Evolutionary conservation across 92 coral and sea anemone genomes (phyloP).

Genomic region (Porites rus): DNA sequence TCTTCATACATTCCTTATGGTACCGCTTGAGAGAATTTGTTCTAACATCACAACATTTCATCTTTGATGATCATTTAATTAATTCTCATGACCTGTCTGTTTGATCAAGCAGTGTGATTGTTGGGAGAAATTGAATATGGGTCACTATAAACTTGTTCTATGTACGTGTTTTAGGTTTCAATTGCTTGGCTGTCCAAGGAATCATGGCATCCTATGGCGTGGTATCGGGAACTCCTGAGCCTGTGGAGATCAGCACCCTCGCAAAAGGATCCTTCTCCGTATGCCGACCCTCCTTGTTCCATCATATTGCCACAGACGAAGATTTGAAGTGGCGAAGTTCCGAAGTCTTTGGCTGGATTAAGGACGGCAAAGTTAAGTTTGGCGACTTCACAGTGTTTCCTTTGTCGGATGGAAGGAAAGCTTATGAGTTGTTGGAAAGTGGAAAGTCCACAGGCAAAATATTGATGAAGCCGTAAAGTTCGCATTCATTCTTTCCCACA

Average conservation of each 20-base stretch:
- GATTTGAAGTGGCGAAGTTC: slow-evolving; percentile 67
- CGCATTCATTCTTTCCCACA: too few species aligned
- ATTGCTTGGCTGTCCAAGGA: slow-evolving; percentile 67
- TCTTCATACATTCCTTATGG: too few species aligned
- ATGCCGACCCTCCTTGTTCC: slow-evolving; percentile 51
- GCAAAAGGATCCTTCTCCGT: slow-evolving; percentile 57
- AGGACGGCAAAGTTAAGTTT: slow-evolving; percentile 62
- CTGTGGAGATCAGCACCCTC: slow-evolving; percentile 42
- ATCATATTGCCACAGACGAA: slow-evolving; percentile 53
- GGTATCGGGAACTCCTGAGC: slow-evolving; percentile 72
- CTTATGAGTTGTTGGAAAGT: slow-evolving; percentile 69
- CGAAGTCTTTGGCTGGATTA: slow-evolving; percentile 68
- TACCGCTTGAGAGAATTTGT: too few species aligned
- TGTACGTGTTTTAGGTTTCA: slow-evolving; percentile 47
- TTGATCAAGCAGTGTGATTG: too few species aligned
- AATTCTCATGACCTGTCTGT: too few species aligned
- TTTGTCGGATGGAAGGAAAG: slow-evolving; percentile 65
- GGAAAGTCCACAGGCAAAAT: slow-evolving; percentile 75
- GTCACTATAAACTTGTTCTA: background rate
- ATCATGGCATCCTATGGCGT: slow-evolving; percentile 64
- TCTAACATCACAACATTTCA: too few species aligned
- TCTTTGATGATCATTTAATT: too few species aligned
- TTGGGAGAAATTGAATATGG: too few species aligned
- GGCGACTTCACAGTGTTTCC: slow-evolving; percentile 54
- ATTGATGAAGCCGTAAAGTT: slow-evolving; percentile 50